Evolutionary conservation across 2,797 vertebrate genomes (phyloP).

Genomic region (Pangasius macronema): DNA sequence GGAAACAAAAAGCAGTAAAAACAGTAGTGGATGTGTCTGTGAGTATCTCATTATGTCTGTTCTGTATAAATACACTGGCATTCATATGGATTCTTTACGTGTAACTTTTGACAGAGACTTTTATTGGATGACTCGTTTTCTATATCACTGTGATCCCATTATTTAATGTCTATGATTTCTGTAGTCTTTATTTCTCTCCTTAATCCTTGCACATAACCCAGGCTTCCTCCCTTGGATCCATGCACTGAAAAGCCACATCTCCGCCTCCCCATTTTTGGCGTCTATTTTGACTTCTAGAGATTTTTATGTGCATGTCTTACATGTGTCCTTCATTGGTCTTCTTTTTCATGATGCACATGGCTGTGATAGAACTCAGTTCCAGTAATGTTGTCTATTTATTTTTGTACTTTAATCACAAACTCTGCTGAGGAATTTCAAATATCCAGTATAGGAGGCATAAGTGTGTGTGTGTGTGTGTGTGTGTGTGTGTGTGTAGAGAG

Average conservation of each 20-base stretch:
- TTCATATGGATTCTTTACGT: background rate
- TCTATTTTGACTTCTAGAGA: background rate
- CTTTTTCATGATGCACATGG: background rate
- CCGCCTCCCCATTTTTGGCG: no score
- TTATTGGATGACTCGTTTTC: background rate
- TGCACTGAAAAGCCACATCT: background rate
- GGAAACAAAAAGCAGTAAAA: slow-evolving; percentile 83
- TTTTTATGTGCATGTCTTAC: background rate
- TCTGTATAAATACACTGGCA: background rate
- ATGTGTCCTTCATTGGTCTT: background rate
- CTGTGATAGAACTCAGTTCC: background rate
- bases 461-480: background rate
- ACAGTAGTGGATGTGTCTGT: slow-evolving; percentile 83
- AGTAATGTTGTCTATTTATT: background rate
- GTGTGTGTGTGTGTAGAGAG: slow-evolving; percentile 70
- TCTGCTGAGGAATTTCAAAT: background rate
- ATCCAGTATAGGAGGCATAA: background rate
- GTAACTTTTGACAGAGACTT: background rate
- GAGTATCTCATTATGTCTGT: slow-evolving; percentile 65
- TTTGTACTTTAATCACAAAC: background rate
- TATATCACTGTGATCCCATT: background rate
- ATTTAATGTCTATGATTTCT: background rate
- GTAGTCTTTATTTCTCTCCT: background rate
- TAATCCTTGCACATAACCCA: background rate
- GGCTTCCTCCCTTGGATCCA: no score